phyloP scores from a whole-genome alignment of 2,797 vertebrate genomes.

The Phylloscopus collybita region DNA sequence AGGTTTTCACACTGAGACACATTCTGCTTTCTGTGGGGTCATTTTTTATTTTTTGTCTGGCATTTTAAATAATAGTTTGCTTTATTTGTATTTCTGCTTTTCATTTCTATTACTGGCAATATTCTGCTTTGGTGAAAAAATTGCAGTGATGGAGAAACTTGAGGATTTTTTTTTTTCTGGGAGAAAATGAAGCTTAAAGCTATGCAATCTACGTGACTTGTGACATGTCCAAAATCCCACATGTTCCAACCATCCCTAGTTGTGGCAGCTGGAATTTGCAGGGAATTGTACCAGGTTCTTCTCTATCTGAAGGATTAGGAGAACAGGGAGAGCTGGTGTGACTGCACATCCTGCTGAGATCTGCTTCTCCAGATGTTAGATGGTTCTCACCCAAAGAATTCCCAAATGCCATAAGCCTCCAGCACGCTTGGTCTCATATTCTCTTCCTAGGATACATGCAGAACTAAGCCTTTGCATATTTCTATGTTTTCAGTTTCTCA shows the following conservation, averaged over 20 bases:
- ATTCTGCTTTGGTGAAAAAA: neutral
- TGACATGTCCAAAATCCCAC: neutral
- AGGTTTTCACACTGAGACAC: neutral
- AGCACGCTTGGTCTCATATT: neutral
- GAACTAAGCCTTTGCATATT: neutral
- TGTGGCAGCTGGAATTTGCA: neutral
- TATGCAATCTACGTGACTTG: neutral
- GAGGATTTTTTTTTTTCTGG: neutral
- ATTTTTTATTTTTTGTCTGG: neutral
- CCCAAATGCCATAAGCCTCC: neutral
- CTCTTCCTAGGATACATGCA: neutral
- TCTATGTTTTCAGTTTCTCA: neutral
- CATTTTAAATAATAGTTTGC: neutral
- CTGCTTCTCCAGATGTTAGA: neutral
- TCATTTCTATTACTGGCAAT: neutral
- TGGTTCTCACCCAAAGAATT: neutral
- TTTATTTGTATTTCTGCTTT: neutral
- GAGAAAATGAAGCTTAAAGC: neutral
- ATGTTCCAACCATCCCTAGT: neutral
- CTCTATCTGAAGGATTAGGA: neutral
- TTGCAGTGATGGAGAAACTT: neutral
- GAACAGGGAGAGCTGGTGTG: neutral
- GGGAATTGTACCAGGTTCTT: fast-evolving
- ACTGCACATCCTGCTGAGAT: neutral
- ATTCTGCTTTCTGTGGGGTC: neutral